A percentile compares a stretch with the other conserved stretches of the same genome.
Conservation (phyloP, 2,113 vertebrate species). For the Australoheros scitulus region DNA sequence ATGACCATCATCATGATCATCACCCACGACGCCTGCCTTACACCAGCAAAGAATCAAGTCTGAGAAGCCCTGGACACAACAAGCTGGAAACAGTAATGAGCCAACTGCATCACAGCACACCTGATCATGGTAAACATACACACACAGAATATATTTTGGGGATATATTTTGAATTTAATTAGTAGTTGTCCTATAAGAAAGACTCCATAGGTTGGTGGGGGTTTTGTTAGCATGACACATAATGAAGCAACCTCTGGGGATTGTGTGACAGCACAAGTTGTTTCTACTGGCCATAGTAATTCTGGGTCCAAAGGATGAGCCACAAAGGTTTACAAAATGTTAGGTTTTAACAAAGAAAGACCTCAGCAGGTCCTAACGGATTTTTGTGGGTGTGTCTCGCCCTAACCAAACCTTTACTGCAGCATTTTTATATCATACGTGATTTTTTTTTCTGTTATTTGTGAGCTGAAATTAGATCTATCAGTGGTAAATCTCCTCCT, state of each 20-base stretch:
- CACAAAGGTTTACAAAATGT: too few species aligned
- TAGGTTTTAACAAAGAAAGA: too few species aligned
- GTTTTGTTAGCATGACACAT: not conserved
- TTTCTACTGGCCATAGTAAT: too few species aligned
- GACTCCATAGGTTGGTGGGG: not conserved
- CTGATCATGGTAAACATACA: constrained; percentile 62
- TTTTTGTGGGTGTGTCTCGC: too few species aligned
- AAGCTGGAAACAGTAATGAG: constrained; percentile 78
- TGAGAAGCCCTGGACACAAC: constrained; percentile 34
- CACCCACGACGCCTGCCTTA: constrained; percentile 28
- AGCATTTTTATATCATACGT: too few species aligned
- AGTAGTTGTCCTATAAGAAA: not conserved
- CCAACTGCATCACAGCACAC: constrained; percentile 68
- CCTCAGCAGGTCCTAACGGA: too few species aligned
- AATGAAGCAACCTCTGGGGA: not conserved
- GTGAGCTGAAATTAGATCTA: too few species aligned
- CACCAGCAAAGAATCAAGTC: constrained; percentile 47
- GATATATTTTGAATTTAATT: not conserved
- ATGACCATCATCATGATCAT: not conserved
- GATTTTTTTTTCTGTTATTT: too few species aligned
- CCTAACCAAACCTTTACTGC: too few species aligned
- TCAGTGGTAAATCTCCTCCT: too few species aligned
- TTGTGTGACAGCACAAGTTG: too few species aligned
- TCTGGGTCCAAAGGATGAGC: too few species aligned
- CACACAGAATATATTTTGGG: not conserved